These are phyloP conservation scores for Chloropsis hardwickii DNA, from an alignment of 2,113 vertebrate species.

Conservation along the genomic window DNA sequence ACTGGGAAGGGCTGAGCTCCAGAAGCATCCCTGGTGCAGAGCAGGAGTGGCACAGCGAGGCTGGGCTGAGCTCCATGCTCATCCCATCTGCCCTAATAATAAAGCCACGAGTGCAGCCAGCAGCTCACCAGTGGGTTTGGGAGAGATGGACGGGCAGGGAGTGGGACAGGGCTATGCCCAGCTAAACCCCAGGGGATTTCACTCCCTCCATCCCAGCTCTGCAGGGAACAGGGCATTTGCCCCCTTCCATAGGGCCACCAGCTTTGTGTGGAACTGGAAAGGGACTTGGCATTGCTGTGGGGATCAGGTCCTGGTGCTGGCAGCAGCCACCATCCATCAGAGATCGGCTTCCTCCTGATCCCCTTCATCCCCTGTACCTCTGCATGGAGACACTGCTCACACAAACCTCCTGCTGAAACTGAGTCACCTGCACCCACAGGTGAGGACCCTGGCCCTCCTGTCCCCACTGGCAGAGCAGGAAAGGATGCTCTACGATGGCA, in stretches of 20 bases:
- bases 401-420: fast-evolving
- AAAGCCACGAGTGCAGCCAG: fast-evolving
- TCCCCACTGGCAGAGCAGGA: not conserved
- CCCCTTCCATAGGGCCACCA: not conserved
- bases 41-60: fast-evolving
- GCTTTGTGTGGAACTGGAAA: not conserved
- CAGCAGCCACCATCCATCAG: not conserved
- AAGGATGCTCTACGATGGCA: fast-evolving
- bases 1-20: fast-evolving
- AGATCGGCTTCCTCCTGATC: not conserved
- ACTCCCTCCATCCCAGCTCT: not conserved
- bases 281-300: fast-evolving
- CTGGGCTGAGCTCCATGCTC: not conserved
- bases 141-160: fast-evolving
- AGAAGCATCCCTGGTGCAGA: not conserved
- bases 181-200: fast-evolving
- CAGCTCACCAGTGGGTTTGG: not conserved
- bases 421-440: fast-evolving
- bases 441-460: not conserved
- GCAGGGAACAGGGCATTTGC: fast-evolving
- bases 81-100: not conserved
- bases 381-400: not conserved
- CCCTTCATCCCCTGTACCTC: fast-evolving
- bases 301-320: not conserved
- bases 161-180: not conserved